Percentiles rank a stretch among this genome's conserved stretches.
phyloP scores from a whole-genome alignment of 2,888 invertebrate species.

The Agonopterix heracliana region DNA sequence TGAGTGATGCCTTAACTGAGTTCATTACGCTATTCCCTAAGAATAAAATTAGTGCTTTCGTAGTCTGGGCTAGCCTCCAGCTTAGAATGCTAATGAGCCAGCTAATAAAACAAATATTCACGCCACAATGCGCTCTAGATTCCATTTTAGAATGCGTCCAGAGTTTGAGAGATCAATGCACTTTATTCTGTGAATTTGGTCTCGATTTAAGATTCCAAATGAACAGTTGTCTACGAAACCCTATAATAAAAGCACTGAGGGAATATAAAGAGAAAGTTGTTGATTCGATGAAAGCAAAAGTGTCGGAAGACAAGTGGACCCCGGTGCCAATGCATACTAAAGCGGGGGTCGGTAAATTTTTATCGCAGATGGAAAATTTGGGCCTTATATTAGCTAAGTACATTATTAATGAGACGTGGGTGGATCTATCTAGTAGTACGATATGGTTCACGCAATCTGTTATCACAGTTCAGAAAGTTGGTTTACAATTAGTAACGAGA shows the following conservation, averaged over 20 bases:
- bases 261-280: slow-evolving; percentile 88
- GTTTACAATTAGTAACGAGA: slow-evolving; percentile 83
- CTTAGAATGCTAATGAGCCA: slow-evolving; percentile 86
- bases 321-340: slow-evolving; percentile 87
- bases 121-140: slow-evolving; percentile 90
- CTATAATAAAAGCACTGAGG: slow-evolving; percentile 83
- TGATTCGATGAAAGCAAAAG: slow-evolving; percentile 86
- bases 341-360: slow-evolving; percentile 80
- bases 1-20: slow-evolving; percentile 81
- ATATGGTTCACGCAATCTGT: slow-evolving; percentile 87
- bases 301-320: slow-evolving; percentile 90
- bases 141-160: slow-evolving; percentile 91
- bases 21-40: slow-evolving; percentile 85
- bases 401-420: slow-evolving; percentile 79
- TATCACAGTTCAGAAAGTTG: slow-evolving; percentile 83
- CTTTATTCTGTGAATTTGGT: slow-evolving; percentile 79
- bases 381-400: slow-evolving; percentile 81
- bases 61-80: slow-evolving; percentile 94
- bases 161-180: slow-evolving; percentile 84
- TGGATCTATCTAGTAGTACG: slow-evolving; percentile 87
- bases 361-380: slow-evolving; percentile 81
- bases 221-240: slow-evolving; percentile 87
- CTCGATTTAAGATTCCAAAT: slow-evolving; percentile 95
- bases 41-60: slow-evolving; percentile 79
- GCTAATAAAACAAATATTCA: slow-evolving; percentile 91